Evolutionary conservation across 2,888 invertebrate genomes (phyloP), one percentile per base, ranked within the genome.

Genomic region (Agriotes lineatus): DNA sequence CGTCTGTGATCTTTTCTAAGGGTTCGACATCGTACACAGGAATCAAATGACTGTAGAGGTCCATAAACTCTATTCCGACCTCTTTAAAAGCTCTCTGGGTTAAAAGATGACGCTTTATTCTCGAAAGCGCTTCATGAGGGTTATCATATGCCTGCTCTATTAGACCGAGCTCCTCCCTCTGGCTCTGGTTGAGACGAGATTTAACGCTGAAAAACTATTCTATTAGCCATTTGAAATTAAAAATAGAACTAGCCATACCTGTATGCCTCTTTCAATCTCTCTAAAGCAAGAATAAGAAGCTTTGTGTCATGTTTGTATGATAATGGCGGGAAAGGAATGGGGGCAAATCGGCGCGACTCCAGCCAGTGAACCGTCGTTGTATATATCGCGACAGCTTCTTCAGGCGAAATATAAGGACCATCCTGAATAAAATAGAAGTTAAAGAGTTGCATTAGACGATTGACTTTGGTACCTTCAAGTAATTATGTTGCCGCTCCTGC

Each of bases 61-160:
- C 99, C 99, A 99, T 99, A 85, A 99, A 99, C 85, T 99, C 99
- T 79, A 99, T 99, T 44, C 99, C 98, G 66, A 93, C 96, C 90
- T 99, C 99, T 87, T 99, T 98, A 82, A 99, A 99, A 7, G 97
- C 96, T 84, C 99, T 90, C 85, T 99, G 99, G 0, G 99, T 99
- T 3, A 99, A 88, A 81, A 99, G 88, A 86, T 99, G 99, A 89
- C 99, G 95, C 83, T 99, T 99, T 80, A 99, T 99, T 80, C 99
- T 92, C 0, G 99, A 99, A 74, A 99, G 85, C 0, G 99, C 99
- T 84, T 99, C 99, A 82, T 99, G 99, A 20, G 99, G 99, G 86
- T 99, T 99, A 82, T 99, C 99, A 79, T 99, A 99, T 0, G 99
- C 99, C 85, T 99, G 99, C 83, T 99, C 99, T 75, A 99, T 99